phyloP scores from a whole-genome alignment of 2,113 vertebrate species.

The Cynopterus brachyotis region DNA sequence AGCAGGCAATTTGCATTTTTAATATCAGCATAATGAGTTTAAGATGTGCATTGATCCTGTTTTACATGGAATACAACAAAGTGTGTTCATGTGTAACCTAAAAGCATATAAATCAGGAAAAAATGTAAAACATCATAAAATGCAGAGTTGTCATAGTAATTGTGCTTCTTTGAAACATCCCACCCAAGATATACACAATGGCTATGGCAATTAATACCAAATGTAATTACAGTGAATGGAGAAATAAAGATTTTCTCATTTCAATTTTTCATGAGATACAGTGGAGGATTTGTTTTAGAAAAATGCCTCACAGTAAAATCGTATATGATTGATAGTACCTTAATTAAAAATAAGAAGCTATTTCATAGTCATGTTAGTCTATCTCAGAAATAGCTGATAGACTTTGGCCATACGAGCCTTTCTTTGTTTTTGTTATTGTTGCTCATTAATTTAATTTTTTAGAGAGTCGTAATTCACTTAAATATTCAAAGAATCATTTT shows the following conservation, averaged over 20 bases:
- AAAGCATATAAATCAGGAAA: conserved; percentile 67
- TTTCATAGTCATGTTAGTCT: background rate
- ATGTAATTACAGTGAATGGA: conserved; percentile 54
- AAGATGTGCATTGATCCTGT: conserved; percentile 72
- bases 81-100: conserved; percentile 61
- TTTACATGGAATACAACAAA: conserved; percentile 71
- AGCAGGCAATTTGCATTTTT: conserved; percentile 80
- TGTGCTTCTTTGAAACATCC: conserved; percentile 43
- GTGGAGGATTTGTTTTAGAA: conserved; percentile 13
- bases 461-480: background rate
- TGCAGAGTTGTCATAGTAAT: background rate
- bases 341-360: conserved; percentile 51
- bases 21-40: conserved; percentile 79
- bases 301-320: conserved; percentile 2
- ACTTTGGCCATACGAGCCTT: background rate
- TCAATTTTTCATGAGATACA: conserved; percentile 25
- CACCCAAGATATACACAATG: background rate
- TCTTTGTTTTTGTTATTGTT: conserved; percentile 3
- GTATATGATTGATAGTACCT: conserved; percentile 21
- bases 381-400: conserved; percentile 1
- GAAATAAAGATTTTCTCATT: conserved; percentile 54
- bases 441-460: conserved; percentile 16
- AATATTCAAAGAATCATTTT: conserved; percentile 51
- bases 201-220: conserved; percentile 42
- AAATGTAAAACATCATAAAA: conserved; percentile 66